phyloP scores from a whole-genome alignment of 2,888 invertebrate genomes.

The Frankliniella intonsa region DNA sequence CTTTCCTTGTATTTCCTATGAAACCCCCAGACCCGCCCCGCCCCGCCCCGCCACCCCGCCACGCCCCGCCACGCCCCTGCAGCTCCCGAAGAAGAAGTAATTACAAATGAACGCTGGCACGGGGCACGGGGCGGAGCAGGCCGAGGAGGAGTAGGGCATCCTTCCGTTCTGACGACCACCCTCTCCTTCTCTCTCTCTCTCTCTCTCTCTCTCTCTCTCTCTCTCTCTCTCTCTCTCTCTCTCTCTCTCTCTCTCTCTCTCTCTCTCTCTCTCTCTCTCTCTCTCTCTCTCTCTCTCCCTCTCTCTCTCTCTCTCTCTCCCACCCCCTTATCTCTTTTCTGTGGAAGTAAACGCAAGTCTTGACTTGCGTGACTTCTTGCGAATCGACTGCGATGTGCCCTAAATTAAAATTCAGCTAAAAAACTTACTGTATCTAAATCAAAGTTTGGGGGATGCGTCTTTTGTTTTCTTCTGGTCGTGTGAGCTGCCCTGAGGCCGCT shows the following conservation, averaged over 20 bases:
- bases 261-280: not conserved
- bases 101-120: slow-evolving; percentile 14
- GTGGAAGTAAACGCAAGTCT: too few species aligned
- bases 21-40: not conserved
- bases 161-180: not conserved
- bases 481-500: too few species aligned
- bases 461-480: too few species aligned
- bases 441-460: too few species aligned
- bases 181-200: not conserved
- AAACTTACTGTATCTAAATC: too few species aligned
- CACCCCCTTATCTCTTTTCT: not conserved
- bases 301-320: not conserved
- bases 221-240: not conserved
- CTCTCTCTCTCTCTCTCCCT: not conserved
- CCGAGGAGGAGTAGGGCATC: too few species aligned
- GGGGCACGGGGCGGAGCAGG: not conserved
- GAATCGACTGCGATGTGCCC: too few species aligned
- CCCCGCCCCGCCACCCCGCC: too few species aligned
- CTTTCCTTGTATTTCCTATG: slow-evolving; percentile 23
- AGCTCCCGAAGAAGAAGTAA: not conserved
- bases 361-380: too few species aligned
- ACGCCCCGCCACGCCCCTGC: too few species aligned
- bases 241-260: not conserved
- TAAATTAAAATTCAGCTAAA: too few species aligned
- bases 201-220: not conserved